These are phyloP conservation scores for Esox masquinongy DNA, from an alignment of 2,797 vertebrate genomes.

Conservation along the genomic window DNA sequence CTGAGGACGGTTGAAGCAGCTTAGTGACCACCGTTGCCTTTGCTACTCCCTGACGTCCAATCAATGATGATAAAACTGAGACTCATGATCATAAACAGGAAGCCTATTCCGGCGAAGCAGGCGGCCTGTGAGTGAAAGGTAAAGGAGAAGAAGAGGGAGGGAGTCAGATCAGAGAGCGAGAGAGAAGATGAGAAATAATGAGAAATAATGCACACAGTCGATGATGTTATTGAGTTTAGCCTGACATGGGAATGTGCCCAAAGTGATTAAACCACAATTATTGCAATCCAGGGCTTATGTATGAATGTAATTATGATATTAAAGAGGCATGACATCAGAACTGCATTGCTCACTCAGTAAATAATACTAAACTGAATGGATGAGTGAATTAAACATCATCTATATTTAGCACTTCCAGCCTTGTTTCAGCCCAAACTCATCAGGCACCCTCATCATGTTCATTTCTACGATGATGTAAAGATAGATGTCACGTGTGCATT, in stretches of 20 bases:
- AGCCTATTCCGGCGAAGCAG: constrained; percentile 88
- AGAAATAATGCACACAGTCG: neutral
- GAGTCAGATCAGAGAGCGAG: neutral
- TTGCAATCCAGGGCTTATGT: neutral
- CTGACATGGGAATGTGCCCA: neutral
- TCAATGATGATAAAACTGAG: constrained; percentile 97
- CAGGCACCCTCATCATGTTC: neutral
- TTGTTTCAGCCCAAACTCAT: neutral
- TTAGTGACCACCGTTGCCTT: constrained; percentile 88
- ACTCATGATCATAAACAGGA: constrained; percentile 97
- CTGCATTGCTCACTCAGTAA: neutral
- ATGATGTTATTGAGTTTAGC: neutral
- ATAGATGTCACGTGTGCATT: neutral
- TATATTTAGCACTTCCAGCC: neutral
- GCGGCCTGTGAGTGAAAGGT: constrained; percentile 77
- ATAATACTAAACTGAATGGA: neutral
- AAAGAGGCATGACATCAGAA: constrained; percentile 10
- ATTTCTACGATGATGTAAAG: neutral
- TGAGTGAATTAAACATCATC: constrained; percentile 11
- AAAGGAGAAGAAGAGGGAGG: neutral
- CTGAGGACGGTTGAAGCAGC: constrained; percentile 8
- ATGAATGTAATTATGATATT: constrained; percentile 4
- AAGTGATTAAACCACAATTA: neutral
- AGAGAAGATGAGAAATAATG: neutral
- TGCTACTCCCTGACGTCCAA: constrained; percentile 84